These are phyloP conservation scores for Gallinago jamesoni DNA, from an alignment of 2,113 vertebrate genomes.

Conservation along the genomic window DNA sequence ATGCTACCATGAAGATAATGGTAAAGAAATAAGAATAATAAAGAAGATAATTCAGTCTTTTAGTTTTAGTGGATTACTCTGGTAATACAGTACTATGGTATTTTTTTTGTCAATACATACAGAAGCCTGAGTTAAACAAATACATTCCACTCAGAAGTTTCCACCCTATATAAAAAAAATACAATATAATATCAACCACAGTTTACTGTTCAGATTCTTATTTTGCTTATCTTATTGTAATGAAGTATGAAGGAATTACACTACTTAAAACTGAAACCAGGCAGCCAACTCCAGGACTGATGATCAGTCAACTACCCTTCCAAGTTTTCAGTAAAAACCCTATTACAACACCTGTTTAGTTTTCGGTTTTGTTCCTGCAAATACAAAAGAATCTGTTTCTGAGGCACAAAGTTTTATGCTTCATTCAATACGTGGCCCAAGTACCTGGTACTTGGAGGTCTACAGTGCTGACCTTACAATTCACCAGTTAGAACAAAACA, in stretches of 20 bases:
- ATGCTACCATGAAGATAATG: background rate
- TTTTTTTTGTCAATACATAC: background rate
- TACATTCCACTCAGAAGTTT: background rate
- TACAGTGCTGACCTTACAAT: background rate
- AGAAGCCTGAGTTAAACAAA: background rate
- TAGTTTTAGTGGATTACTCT: background rate
- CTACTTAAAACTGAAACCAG: background rate
- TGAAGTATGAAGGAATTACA: background rate
- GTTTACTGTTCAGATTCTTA: background rate
- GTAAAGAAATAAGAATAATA: background rate
- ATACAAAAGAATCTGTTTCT: background rate
- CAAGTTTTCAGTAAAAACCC: background rate
- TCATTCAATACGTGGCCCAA: accelerated
- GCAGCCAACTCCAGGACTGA: background rate
- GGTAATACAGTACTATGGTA: background rate
- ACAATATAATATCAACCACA: background rate
- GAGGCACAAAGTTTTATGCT: background rate
- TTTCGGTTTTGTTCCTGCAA: background rate
- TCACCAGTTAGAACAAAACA: background rate
- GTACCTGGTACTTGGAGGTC: background rate
- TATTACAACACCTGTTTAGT: background rate
- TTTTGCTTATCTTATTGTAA: background rate
- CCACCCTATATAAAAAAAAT: background rate
- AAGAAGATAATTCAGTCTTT: background rate
- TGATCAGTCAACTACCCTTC: background rate